A percentile compares a stretch with the other conserved stretches of the same genome.
phyloP scores from a whole-genome alignment of 1,140 invertebrate genomes.

The Pachyrhynchus sulphureomaculatus region DNA sequence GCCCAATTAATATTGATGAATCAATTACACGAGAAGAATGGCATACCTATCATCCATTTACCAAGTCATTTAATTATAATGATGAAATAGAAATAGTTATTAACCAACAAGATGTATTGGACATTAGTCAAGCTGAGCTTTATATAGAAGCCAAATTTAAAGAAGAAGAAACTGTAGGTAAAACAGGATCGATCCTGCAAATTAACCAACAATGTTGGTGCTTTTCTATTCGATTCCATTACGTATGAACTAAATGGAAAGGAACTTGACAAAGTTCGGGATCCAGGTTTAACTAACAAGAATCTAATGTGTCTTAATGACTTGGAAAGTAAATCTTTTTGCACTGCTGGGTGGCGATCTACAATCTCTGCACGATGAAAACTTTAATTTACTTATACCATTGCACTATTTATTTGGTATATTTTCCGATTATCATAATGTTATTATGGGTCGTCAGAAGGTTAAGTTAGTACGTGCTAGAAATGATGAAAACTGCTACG shows the following conservation, averaged over 20 bases:
- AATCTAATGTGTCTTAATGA: too few relatives aligned
- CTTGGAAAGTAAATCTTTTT: too few relatives aligned
- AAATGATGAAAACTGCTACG: too few relatives aligned
- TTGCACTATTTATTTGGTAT: too few relatives aligned
- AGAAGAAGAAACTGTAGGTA: slow-evolving; percentile 19
- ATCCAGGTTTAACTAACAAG: slow-evolving; percentile 49
- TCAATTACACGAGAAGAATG: slow-evolving; percentile 17
- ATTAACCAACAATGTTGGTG: slow-evolving; percentile 49
- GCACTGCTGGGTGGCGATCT: too few relatives aligned
- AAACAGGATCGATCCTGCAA: slow-evolving; percentile 31
- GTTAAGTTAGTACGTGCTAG: too few relatives aligned
- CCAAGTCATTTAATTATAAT: slow-evolving; percentile 26
- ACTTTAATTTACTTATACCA: too few relatives aligned
- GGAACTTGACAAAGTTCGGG: slow-evolving; percentile 51
- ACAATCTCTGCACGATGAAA: too few relatives aligned
- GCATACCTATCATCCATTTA: slow-evolving; percentile 31
- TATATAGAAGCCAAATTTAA: slow-evolving; percentile 40
- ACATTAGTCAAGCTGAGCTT: slow-evolving; percentile 32
- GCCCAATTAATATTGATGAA: slow-evolving; percentile 4
- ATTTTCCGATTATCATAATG: too few relatives aligned
- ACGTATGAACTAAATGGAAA: slow-evolving; percentile 52
- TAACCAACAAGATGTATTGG: slow-evolving; percentile 33
- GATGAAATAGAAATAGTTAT: slow-evolving; percentile 40
- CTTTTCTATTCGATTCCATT: slow-evolving; percentile 53
- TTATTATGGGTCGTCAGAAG: too few relatives aligned